A percentile compares a stretch with the other conserved stretches of the same genome.
Conservation (phyloP, 2,113 vertebrate genomes). For the Leptocoma aspasia region DNA sequence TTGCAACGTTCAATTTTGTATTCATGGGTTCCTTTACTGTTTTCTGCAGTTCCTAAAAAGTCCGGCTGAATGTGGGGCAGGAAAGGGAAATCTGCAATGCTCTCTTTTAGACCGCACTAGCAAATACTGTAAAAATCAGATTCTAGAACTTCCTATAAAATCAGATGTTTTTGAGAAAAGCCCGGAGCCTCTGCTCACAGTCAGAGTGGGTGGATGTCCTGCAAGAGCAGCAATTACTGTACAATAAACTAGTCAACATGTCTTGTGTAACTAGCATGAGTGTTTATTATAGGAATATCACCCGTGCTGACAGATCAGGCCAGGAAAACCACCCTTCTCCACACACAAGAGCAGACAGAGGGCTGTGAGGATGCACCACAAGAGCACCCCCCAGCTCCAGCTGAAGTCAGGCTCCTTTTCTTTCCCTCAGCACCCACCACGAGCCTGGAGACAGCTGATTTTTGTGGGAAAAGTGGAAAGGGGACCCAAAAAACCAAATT, state of each 20-base stretch:
- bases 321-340: background rate
- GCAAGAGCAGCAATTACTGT: slow-evolving; percentile 18
- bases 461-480: background rate
- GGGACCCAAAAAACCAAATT: background rate
- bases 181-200: background rate
- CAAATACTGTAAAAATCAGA: background rate
- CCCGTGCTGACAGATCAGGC: background rate
- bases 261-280: background rate
- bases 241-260: slow-evolving; percentile 11
- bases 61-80: background rate
- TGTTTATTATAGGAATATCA: background rate
- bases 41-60: background rate
- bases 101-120: background rate
- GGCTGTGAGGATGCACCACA: background rate
- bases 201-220: slow-evolving; percentile 12
- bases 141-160: background rate
- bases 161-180: slow-evolving; percentile 2
- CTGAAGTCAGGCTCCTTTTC: background rate
- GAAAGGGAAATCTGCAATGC: background rate
- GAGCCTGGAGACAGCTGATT: background rate
- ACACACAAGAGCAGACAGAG: background rate
- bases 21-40: background rate
- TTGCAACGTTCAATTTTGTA: background rate
- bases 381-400: background rate
- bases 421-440: background rate